Conservation (phyloP, 2,888 invertebrate species). For the Athalia rosae region DNA sequence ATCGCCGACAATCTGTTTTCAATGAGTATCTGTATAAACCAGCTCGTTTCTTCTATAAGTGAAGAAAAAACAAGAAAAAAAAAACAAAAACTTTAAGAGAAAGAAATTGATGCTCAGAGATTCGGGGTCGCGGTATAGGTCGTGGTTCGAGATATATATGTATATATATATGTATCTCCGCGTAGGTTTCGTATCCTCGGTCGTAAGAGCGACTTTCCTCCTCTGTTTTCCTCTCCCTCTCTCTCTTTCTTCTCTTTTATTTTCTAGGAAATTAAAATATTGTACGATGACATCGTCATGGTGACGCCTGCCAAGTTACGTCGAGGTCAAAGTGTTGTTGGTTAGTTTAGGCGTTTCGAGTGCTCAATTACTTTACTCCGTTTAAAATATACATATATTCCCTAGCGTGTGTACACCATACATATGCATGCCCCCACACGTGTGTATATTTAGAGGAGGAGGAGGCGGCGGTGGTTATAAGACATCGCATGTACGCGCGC, state of each 20-base stretch:
- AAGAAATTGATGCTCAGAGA: too few species aligned
- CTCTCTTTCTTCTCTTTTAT: not conserved
- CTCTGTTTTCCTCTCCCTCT: not conserved
- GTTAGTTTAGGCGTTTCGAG: not conserved
- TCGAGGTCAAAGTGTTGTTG: constrained; percentile 28
- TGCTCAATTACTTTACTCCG: constrained; percentile 28
- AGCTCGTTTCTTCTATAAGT: too few species aligned
- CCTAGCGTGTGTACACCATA: not conserved
- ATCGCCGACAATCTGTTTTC: too few species aligned
- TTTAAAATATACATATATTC: constrained; percentile 7
- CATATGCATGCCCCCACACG: not conserved
- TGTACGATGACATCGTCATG: not conserved
- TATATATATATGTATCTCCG: too few species aligned
- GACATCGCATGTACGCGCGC: not conserved
- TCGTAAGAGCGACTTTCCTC: too few species aligned
- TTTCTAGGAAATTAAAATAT: not conserved
- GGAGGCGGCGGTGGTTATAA: too few species aligned
- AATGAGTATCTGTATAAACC: too few species aligned
- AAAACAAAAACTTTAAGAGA: too few species aligned
- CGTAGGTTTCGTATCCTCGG: too few species aligned
- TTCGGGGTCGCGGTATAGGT: too few species aligned
- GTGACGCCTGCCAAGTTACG: constrained; percentile 18
- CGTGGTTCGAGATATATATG: too few species aligned
- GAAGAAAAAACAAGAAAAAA: too few species aligned
- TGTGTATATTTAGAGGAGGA: not conserved